Percentiles rank a stretch among this genome's conserved stretches.
Conservation (phyloP, 2,797 vertebrate species). For the Novumbra hubbsi region DNA sequence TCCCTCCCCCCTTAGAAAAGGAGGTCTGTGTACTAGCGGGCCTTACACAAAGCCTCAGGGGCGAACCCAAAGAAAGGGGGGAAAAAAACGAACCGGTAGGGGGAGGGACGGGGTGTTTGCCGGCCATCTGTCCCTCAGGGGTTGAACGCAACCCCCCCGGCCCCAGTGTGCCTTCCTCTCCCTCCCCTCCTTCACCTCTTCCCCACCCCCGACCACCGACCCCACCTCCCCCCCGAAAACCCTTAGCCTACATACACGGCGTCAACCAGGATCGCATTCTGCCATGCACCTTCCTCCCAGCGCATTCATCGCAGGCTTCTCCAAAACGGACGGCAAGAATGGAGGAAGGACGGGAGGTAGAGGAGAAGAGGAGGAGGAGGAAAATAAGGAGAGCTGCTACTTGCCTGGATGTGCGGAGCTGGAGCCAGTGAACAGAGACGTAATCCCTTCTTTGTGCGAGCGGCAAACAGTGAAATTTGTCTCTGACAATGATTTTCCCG, state of each 20-base stretch:
- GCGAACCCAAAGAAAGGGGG: slow-evolving; percentile 81
- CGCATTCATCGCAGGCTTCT: slow-evolving; percentile 49
- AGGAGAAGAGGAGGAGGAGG: slow-evolving; percentile 47
- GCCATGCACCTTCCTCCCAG: slow-evolving; percentile 36
- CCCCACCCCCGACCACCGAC: slow-evolving; percentile 61
- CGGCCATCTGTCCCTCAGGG: slow-evolving; percentile 91
- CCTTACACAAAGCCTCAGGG: slow-evolving; percentile 81
- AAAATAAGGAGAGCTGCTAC: slow-evolving; percentile 70
- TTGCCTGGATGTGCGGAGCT: slow-evolving; percentile 84
- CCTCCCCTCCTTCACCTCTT: slow-evolving; percentile 48
- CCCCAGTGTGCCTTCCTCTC: slow-evolving; percentile 55
- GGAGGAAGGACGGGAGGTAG: slow-evolving; percentile 12
- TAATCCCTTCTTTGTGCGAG: slow-evolving; percentile 90
- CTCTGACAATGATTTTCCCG: slow-evolving; percentile 77
- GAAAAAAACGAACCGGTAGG: slow-evolving; percentile 52
- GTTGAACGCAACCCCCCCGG: slow-evolving; percentile 68
- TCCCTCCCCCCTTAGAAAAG: slow-evolving; percentile 76
- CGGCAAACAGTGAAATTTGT: slow-evolving; percentile 80
- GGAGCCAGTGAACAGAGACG: slow-evolving; percentile 77
- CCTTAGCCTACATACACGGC: slow-evolving; percentile 55
- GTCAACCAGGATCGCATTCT: slow-evolving; percentile 41
- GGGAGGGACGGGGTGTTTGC: slow-evolving; percentile 53
- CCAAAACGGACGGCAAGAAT: slow-evolving; percentile 43
- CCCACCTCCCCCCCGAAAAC: slow-evolving; percentile 49
- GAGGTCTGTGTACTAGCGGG: slow-evolving; percentile 77